Percentiles rank a stretch among this genome's conserved stretches.
Conservation (phyloP, 2,113 vertebrate genomes). For the Sphaerodactylus townsendi region DNA sequence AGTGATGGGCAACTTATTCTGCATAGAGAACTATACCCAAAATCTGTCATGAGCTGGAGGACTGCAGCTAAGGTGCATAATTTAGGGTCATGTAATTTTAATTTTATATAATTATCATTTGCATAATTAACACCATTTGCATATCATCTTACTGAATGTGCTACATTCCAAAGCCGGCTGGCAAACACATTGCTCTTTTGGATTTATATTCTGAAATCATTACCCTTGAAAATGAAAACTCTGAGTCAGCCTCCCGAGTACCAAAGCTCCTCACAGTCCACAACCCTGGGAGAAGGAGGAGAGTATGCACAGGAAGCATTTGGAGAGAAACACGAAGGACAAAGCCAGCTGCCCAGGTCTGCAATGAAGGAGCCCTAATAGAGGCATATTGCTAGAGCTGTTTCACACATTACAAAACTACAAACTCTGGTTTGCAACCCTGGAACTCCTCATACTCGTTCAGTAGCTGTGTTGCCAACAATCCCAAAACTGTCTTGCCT, state of each 20-base stretch:
- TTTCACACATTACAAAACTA: background rate
- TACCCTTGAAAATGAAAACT: background rate
- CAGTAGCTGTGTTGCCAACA: background rate
- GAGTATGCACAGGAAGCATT: background rate
- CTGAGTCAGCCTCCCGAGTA: background rate
- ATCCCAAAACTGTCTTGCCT: too few species aligned
- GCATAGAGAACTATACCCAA: constrained; percentile 2
- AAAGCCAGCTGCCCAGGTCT: background rate
- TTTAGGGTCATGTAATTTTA: constrained; percentile 21
- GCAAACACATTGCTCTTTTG: background rate
- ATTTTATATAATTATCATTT: constrained; percentile 31
- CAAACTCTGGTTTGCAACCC: background rate
- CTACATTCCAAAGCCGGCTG: background rate
- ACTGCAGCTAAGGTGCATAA: constrained; percentile 3
- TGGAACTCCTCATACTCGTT: background rate
- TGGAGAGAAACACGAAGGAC: background rate
- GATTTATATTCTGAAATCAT: background rate
- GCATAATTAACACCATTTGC: constrained; percentile 27
- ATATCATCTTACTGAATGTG: constrained; percentile 7
- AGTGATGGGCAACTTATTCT: constrained; percentile 16
- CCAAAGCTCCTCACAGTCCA: background rate
- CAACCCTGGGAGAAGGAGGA: background rate
- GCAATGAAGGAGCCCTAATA: background rate
- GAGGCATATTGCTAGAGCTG: background rate
- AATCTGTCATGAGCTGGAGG: constrained; percentile 17